These are phyloP conservation scores for Thecophora atra DNA, from an alignment of 2,888 invertebrate genomes.

Conservation along the genomic window DNA sequence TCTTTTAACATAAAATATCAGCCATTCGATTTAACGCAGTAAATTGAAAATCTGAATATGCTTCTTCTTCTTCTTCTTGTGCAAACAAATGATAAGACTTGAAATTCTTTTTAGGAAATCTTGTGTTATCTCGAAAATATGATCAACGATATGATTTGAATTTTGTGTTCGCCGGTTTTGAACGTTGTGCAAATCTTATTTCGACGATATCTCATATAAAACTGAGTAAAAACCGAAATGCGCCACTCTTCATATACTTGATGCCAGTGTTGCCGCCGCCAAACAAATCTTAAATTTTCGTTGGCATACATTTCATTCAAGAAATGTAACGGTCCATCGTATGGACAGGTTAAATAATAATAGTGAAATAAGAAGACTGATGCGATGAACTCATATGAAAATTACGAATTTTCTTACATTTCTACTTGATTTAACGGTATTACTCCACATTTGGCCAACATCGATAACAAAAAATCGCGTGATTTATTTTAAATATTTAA, in stretches of 20 bases:
- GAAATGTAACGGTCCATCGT: too few species aligned
- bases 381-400: too few species aligned
- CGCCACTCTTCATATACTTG: conserved; percentile 46
- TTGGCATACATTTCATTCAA: too few species aligned
- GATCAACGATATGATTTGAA: conserved; percentile 19
- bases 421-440: too few species aligned
- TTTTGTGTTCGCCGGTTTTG: conserved; percentile 22
- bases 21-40: conserved; percentile 43
- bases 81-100: conserved; percentile 40
- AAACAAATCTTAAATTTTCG: too few species aligned
- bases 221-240: conserved; percentile 43
- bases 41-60: conserved; percentile 47
- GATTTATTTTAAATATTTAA: too few species aligned
- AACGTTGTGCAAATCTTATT: conserved; percentile 48
- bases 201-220: conserved; percentile 52
- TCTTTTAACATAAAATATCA: conserved; percentile 47
- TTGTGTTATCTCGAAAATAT: conserved; percentile 31
- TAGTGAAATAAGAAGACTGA: too few species aligned
- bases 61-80: conserved; percentile 44
- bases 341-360: too few species aligned
- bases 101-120: conserved; percentile 28
- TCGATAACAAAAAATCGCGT: too few species aligned
- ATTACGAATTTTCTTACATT: too few species aligned
- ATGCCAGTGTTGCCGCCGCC: conserved; percentile 15
- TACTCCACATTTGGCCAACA: too few species aligned